Conservation (phyloP, 1,140 invertebrate genomes). For the Bradysia coprophila region DNA sequence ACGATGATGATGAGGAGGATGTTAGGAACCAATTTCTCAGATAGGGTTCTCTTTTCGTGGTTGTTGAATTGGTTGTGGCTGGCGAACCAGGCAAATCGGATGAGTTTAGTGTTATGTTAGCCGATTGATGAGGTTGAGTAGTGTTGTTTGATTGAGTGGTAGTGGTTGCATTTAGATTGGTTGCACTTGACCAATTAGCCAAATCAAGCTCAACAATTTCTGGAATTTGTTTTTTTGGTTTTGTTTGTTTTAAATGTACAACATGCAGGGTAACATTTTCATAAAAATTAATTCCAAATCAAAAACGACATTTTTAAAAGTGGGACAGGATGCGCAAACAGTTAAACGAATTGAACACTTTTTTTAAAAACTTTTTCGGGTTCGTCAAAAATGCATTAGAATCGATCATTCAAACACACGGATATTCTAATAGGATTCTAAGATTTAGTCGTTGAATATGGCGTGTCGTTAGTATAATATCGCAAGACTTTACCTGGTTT, state of each 20-base stretch:
- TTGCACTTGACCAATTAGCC: background rate
- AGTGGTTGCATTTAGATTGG: background rate
- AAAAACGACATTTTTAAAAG: no score
- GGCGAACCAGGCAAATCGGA: background rate
- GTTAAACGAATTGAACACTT: no score
- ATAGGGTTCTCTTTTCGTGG: slow-evolving; percentile 3
- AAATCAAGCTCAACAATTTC: slow-evolving; percentile 4
- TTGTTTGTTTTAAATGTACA: background rate
- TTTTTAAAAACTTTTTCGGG: no score
- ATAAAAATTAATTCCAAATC: no score
- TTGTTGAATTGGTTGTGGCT: slow-evolving; percentile 1
- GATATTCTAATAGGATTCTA: no score
- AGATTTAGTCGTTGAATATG: no score
- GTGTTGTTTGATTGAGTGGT: background rate
- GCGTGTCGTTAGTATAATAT: no score
- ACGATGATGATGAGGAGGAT: slow-evolving; percentile 4
- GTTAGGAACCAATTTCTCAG: slow-evolving; percentile 9
- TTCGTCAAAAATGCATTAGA: no score
- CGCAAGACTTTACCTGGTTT: slow-evolving; percentile 78
- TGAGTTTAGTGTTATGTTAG: slow-evolving; percentile 11
- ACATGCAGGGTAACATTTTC: background rate
- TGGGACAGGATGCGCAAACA: no score
- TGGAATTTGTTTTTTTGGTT: slow-evolving; percentile 1
- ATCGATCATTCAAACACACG: no score
- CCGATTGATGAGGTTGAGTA: slow-evolving; percentile 12